Evolutionary conservation across 2,888 invertebrate genomes (phyloP).

Genomic region (Creontiades dilutus): DNA sequence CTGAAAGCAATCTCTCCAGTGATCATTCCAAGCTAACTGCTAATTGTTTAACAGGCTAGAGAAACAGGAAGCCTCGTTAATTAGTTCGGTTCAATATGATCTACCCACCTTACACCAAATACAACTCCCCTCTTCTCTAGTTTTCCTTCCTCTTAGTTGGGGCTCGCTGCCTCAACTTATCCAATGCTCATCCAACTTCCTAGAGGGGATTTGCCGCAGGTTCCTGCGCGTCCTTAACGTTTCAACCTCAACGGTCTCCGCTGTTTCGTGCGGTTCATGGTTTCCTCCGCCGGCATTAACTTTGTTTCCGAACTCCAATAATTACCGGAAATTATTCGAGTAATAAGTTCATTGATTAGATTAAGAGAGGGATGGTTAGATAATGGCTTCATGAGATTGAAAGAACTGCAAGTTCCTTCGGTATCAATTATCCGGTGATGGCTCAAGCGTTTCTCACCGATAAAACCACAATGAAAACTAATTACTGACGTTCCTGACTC

Average conservation of each 20-base stretch:
- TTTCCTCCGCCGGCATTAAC: slow-evolving; percentile 22
- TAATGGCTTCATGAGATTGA: too few relatives aligned
- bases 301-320: slow-evolving; percentile 37
- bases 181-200: slow-evolving; percentile 60
- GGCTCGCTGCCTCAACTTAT: not conserved
- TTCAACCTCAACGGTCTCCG: slow-evolving; percentile 27
- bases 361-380: not conserved
- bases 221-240: slow-evolving; percentile 43
- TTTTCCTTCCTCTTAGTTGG: not conserved
- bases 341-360: slow-evolving; percentile 37
- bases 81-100: slow-evolving; percentile 50
- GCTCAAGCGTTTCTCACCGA: too few relatives aligned
- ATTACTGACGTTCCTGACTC: too few relatives aligned
- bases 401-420: too few relatives aligned
- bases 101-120: slow-evolving; percentile 18
- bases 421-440: too few relatives aligned
- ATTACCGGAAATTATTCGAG: slow-evolving; percentile 35
- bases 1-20: not conserved
- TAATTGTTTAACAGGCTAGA: not conserved
- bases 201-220: slow-evolving; percentile 17
- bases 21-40: not conserved
- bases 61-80: slow-evolving; percentile 17
- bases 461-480: too few relatives aligned
- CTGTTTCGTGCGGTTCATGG: not conserved
- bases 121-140: not conserved